Percentiles rank a stretch among this genome's conserved stretches.
phyloP scores from a whole-genome alignment of 2,888 invertebrate species.

The Drosophila subsilvestris region DNA sequence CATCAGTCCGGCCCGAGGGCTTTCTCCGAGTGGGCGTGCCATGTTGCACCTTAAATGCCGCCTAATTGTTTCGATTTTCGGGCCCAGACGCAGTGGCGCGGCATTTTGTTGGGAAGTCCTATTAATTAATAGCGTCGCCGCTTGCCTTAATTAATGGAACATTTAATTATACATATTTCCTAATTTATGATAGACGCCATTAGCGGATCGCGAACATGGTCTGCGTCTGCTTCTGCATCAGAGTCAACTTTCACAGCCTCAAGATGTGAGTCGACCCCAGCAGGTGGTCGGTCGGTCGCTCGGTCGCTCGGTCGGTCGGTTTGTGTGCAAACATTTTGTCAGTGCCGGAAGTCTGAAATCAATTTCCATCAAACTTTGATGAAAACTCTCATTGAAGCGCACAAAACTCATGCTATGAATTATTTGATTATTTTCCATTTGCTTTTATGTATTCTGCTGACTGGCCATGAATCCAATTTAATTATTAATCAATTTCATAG shows the following conservation, averaged over 20 bases:
- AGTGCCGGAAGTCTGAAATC: neutral
- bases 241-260: conserved; percentile 61
- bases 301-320: neutral
- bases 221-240: neutral
- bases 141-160: conserved; percentile 63
- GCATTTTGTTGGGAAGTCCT: conserved; percentile 52
- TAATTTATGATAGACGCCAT: conserved; percentile 54
- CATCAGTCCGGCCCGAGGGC: conserved; percentile 52
- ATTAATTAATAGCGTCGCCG: conserved; percentile 67
- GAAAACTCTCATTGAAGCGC: neutral
- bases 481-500: conserved; percentile 51
- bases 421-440: conserved; percentile 18
- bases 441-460: conserved; percentile 14
- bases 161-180: conserved; percentile 70
- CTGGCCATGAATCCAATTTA: conserved; percentile 31
- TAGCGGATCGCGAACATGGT: conserved; percentile 45
- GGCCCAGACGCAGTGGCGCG: conserved; percentile 42
- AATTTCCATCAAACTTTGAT: conserved; percentile 1
- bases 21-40: conserved; percentile 55
- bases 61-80: conserved; percentile 67
- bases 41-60: conserved; percentile 69
- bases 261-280: conserved; percentile 21
- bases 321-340: neutral
- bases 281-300: conserved; percentile 23
- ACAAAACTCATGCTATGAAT: conserved; percentile 7